Percentiles rank a stretch among this genome's conserved stretches.
phyloP scores from a whole-genome alignment of 1,140 invertebrate genomes.

The Drosophila melanica region DNA sequence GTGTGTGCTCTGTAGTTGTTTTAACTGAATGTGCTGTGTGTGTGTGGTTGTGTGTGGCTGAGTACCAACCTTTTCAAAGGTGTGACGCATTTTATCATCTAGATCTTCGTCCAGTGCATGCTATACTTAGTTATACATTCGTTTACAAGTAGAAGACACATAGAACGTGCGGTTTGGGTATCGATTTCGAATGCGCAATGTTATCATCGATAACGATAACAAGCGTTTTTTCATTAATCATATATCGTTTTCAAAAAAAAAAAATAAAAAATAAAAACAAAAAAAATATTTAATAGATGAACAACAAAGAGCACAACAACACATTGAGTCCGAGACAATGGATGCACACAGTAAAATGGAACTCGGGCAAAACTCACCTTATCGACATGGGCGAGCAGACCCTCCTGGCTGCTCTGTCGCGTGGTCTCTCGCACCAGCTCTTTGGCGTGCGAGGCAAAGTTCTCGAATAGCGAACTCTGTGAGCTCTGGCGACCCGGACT shows the following conservation, averaged over 20 bases:
- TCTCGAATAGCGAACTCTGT: slow-evolving; percentile 92
- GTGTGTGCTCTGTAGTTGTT: slow-evolving; percentile 2
- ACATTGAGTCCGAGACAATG: slow-evolving; percentile 25
- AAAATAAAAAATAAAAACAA: slow-evolving; percentile 41
- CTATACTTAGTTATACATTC: slow-evolving; percentile 54
- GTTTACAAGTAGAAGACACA: slow-evolving; percentile 46
- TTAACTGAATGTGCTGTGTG: slow-evolving; percentile 1
- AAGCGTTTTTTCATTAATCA: slow-evolving; percentile 2
- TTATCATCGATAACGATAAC: slow-evolving; percentile 7
- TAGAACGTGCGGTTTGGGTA: slow-evolving; percentile 40
- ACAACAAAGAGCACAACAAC: slow-evolving; percentile 55
- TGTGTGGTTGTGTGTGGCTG: slow-evolving; percentile 24
- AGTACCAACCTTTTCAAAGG: slow-evolving; percentile 89
- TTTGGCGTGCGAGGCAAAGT: slow-evolving; percentile 93
- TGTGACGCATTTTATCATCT: slow-evolving; percentile 83
- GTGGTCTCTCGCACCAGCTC: slow-evolving; percentile 93
- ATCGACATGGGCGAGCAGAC: slow-evolving; percentile 94
- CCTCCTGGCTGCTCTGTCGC: slow-evolving; percentile 94
- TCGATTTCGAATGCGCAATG: neutral
- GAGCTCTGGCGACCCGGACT: slow-evolving; percentile 88
- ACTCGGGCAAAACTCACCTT: slow-evolving; percentile 86
- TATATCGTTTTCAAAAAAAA: neutral
- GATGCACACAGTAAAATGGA: slow-evolving; percentile 5
- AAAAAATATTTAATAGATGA: slow-evolving; percentile 1
- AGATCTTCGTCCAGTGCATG: slow-evolving; percentile 82